Base-by-base conservation (phyloP, 2,113 vertebrate genomes). In the Pachycephala philippinensis region DNA sequence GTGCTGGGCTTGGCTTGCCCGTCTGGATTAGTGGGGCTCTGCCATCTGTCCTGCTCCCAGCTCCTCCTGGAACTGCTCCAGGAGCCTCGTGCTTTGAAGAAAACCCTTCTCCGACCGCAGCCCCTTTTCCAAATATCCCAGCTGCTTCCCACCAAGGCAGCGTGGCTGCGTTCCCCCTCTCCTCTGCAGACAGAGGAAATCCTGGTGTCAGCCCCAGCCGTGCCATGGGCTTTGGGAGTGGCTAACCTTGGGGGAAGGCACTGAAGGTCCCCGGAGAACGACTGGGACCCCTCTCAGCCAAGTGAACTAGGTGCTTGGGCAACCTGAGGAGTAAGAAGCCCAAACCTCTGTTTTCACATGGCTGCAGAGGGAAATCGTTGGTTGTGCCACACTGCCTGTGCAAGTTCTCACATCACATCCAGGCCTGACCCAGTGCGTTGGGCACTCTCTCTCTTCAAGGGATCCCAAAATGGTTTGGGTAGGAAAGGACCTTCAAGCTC, bases 31-130 rank as follows among this genome's bases (percentile, higher is more conserved):
- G 82, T 0, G 0, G 74, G 93, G 92, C 90, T 91, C 87, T 95
- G 81, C 96, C 94, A 79, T 96, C 90, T 96, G 90, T 94, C 84
- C 93, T 60, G 77, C 56, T 75, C 74, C 47, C 89, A 75, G 68
- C 27, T 45, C 69, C 3, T 39, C 23, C 92, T 95, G 95, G 90
- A 95, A 12, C 65, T 22, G 92, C 93, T 95, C 90, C 92, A 89
- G 87, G n/a, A 9, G 12, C 90, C 69, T 71, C 6, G 0, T 2
- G 19, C 95, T 91, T 95, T 75, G 87, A 89, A 79, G 92, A 82
- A 91, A 95, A 54, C 84, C 77, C 56, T 93, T 74, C 47, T 64
- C 60, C 3, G 0, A 3, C 18, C 3, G 0, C 11, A 18, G 40
- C 47, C 74, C 80, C 52, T 59, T 39, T 23, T 66, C 52, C 17